Base-by-base conservation (phyloP, 1,140 invertebrate species). In the Forficula auricularia region DNA sequence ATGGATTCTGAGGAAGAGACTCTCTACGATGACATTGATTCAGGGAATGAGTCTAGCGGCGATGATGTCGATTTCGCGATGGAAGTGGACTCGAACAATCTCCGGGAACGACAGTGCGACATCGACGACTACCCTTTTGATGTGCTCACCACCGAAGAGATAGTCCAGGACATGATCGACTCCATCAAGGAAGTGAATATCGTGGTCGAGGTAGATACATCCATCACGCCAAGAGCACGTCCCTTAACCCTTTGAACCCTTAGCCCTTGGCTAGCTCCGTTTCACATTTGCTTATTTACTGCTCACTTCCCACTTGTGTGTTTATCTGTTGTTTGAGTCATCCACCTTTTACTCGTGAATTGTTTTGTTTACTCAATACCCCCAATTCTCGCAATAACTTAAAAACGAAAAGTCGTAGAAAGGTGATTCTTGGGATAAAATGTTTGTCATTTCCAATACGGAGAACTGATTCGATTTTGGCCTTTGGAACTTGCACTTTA, bases 121-220 rank as follows among this genome's bases (percentile, higher is more conserved):
- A 66, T 74, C 33, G 84, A 95, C 51, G 88, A 94, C 49, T 95
- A 89, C 71, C 82, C 82, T 27, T 94, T 82, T 64, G 83, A 94
- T 68, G 88, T 96, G 45, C 68, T 96, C 38, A 86, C 86, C 31
- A 92, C 89, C 18, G 90, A 96, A 58, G 78, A 92, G 72, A 94
- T 96, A 59, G 88, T 96, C 41, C 81, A 91, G 60, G 84, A 94
- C 64, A 96, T 96, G 90, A 79, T 90, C 35, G 89, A 95, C 63
- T 89, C 78, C 55, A 96, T 97, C 52, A 89, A 87, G 69, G 91
- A 97, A 66, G 90, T 95, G 43, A 87, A 86, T 61, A 78, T 71
- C 41, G 81, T 87, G 52, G 76, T 86, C 50, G 80, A 84, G 72
- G 82, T 85, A 68, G n/a, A n/a, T n/a, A n/a, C n/a, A n/a, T n/a